Conservation (phyloP, 2,113 vertebrate species). For the Uria aalge region DNA sequence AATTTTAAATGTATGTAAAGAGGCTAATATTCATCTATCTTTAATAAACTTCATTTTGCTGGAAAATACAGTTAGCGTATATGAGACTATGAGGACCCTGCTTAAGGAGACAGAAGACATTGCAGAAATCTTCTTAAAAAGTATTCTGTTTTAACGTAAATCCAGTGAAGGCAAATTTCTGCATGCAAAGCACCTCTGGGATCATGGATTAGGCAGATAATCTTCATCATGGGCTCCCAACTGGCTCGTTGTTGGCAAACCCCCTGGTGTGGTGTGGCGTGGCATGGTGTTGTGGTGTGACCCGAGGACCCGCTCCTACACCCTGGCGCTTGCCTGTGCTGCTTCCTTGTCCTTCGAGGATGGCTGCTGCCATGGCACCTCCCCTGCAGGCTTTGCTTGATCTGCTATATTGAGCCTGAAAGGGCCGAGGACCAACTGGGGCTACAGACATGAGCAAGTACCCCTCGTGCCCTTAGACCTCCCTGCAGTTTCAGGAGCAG, state of each 20-base stretch:
- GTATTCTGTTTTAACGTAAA: background rate
- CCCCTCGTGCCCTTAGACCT: background rate
- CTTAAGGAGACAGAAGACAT: background rate
- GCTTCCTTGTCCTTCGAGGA: background rate
- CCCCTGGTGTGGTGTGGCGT: rapidly evolving
- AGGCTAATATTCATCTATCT: background rate
- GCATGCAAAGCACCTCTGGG: background rate
- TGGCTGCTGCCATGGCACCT: background rate
- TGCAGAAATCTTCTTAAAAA: background rate
- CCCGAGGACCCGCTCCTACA: background rate
- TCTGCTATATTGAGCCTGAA: background rate
- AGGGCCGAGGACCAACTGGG: background rate
- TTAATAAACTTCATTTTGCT: background rate
- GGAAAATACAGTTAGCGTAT: background rate
- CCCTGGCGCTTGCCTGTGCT: background rate
- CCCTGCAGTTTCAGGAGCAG: background rate
- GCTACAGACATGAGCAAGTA: background rate
- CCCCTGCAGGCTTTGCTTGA: background rate
- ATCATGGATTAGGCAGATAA: background rate
- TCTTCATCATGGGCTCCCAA: rapidly evolving
- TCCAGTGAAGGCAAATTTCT: background rate
- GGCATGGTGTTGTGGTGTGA: background rate
- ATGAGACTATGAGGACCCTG: background rate
- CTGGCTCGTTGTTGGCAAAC: rapidly evolving
- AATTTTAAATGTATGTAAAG: background rate